A percentile compares a stretch with the other conserved stretches of the same genome.
Evolutionary conservation across 2,888 invertebrate species (phyloP).

Genomic region (Ecdyonurus torrentis): DNA sequence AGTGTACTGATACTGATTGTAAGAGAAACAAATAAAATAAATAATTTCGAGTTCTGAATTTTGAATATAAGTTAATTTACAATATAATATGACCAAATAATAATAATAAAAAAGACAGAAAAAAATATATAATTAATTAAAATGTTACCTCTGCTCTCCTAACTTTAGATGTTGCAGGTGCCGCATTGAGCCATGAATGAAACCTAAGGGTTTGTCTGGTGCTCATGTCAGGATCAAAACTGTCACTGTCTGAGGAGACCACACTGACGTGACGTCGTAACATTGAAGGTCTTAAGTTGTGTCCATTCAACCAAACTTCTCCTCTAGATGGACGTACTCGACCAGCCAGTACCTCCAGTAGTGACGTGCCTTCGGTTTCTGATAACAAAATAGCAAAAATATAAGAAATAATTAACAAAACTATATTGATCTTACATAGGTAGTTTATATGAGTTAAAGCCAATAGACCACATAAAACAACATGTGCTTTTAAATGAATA

Average conservation of each 20-base stretch:
- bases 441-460: too few species aligned
- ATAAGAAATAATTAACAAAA: conserved; percentile 8
- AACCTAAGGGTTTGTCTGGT: conserved; percentile 79
- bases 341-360: conserved; percentile 76
- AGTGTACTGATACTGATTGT: too few species aligned
- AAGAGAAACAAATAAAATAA: too few species aligned
- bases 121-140: too few species aligned
- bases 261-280: conserved; percentile 57
- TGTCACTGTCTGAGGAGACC: conserved; percentile 51
- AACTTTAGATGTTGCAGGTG: not conserved
- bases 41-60: too few species aligned
- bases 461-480: too few species aligned
- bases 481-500: too few species aligned
- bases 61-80: too few species aligned
- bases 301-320: conserved; percentile 74
- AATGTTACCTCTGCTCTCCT: conserved; percentile 21
- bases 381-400: conserved; percentile 12
- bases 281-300: conserved; percentile 52
- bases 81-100: too few species aligned
- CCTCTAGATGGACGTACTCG: conserved; percentile 43
- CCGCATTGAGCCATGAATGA: conserved; percentile 48
- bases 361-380: conserved; percentile 67
- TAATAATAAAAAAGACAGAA: too few species aligned
- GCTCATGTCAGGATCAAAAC: conserved; percentile 67
- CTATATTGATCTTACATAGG: not conserved